phyloP scores from a whole-genome alignment of 2,113 vertebrate genomes.

The Passerina amoena region DNA sequence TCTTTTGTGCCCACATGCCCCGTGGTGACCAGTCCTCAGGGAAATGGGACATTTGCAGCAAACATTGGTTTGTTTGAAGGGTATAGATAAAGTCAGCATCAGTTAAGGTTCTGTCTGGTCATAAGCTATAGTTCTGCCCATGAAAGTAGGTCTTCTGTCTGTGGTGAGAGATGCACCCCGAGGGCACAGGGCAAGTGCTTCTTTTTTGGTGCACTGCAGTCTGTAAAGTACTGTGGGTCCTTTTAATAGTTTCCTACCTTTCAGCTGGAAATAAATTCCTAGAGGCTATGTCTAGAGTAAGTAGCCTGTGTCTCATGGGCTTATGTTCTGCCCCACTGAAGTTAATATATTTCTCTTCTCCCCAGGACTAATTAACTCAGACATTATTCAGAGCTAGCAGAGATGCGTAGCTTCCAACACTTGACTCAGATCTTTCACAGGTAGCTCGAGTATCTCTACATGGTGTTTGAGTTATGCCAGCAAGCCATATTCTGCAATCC shows the following conservation, averaged over 20 bases:
- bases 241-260: neutral
- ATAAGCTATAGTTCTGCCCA: neutral
- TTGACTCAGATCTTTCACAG: neutral
- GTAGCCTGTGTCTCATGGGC: neutral
- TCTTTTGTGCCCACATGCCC: neutral
- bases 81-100: neutral
- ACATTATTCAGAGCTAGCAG: neutral
- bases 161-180: neutral
- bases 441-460: neutral
- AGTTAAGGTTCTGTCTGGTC: neutral
- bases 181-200: neutral
- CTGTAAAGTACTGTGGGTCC: neutral
- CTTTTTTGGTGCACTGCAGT: neutral
- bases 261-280: neutral
- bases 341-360: neutral
- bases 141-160: neutral
- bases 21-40: rapidly evolving
- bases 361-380: neutral
- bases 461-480: neutral
- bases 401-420: neutral
- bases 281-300: neutral
- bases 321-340: neutral
- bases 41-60: neutral
- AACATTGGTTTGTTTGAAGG: neutral
- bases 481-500: neutral